Evolutionary conservation across 2,888 invertebrate genomes (phyloP).

Genomic region (Drosophila monieri): DNA sequence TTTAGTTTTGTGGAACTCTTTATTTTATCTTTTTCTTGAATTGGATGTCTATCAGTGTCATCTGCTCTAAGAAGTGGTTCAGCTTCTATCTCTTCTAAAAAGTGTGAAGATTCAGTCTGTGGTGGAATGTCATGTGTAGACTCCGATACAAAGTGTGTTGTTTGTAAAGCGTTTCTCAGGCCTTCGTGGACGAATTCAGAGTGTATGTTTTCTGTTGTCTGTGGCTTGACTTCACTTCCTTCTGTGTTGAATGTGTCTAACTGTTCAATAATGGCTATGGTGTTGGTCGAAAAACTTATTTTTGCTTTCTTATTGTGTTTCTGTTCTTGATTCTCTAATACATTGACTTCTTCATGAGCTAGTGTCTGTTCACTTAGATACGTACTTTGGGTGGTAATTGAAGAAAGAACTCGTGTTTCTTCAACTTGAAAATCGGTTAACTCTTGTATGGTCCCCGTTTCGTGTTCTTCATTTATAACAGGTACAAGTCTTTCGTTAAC

Average conservation of each 20-base stretch:
- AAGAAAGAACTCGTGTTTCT: slow-evolving; percentile 39
- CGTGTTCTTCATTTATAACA: slow-evolving; percentile 54
- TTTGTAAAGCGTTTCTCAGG: slow-evolving; percentile 33
- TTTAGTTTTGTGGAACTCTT: slow-evolving; percentile 18
- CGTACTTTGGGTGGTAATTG: slow-evolving; percentile 69
- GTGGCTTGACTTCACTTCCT: no score
- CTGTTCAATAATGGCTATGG: slow-evolving; percentile 34
- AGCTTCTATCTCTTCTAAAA: slow-evolving; percentile 20
- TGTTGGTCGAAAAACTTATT: slow-evolving; percentile 40
- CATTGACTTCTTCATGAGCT: slow-evolving; percentile 39
- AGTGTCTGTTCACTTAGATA: slow-evolving; percentile 68
- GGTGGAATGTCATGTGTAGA: slow-evolving; percentile 12
- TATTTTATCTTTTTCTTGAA: slow-evolving; percentile 17
- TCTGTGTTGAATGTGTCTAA: slow-evolving; percentile 7
- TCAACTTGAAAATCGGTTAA: slow-evolving; percentile 16
- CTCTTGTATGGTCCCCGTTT: slow-evolving; percentile 53
- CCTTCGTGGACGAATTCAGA: slow-evolving; percentile 6
- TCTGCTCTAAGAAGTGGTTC: slow-evolving; percentile 35
- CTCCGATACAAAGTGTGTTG: slow-evolving; percentile 29
- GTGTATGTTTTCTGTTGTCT: not conserved
- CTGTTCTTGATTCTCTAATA: slow-evolving; percentile 38
- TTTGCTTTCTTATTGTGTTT: slow-evolving; percentile 43
- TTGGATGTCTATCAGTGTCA: slow-evolving; percentile 29
- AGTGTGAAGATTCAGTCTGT: slow-evolving; percentile 40
- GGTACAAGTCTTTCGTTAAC: slow-evolving; percentile 25